Conservation (phyloP, 1,140 invertebrate genomes). For the Diabrotica undecimpunctata region DNA sequence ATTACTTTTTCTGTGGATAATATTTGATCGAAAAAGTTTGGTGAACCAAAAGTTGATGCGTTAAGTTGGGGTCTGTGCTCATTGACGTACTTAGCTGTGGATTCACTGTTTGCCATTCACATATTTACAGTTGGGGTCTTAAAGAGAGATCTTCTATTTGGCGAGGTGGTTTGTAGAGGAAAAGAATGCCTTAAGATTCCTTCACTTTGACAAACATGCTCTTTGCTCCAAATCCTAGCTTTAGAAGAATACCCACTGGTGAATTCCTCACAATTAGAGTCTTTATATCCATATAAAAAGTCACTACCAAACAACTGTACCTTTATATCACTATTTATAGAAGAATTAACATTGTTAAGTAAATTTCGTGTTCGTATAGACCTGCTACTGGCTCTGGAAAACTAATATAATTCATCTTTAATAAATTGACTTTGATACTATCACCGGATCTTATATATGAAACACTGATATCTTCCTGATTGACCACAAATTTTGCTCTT, state of each 20-base stretch:
- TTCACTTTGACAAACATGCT: constrained; percentile 27
- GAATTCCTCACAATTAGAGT: constrained; percentile 45
- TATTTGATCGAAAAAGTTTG: constrained; percentile 43
- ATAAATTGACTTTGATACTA: neutral
- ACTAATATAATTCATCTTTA: constrained; percentile 15
- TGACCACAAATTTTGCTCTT: constrained; percentile 39
- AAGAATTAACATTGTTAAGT: constrained; percentile 18
- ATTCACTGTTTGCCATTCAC: constrained; percentile 30
- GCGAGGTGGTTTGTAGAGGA: constrained; percentile 24
- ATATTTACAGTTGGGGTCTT: constrained; percentile 20
- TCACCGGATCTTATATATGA: neutral
- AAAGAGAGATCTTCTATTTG: constrained; percentile 29
- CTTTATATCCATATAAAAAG: constrained; percentile 34
- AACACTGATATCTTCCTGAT: constrained; percentile 19
- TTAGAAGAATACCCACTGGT: constrained; percentile 46
- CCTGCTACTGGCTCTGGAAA: constrained; percentile 39
- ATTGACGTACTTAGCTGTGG: constrained; percentile 41
- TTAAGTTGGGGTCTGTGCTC: constrained; percentile 57
- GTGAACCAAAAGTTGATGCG: constrained; percentile 50
- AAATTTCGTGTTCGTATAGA: constrained; percentile 32
- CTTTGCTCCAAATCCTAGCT: constrained; percentile 36
- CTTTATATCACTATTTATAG: constrained; percentile 17
- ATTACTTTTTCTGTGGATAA: constrained; percentile 45
- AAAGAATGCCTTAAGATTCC: constrained; percentile 31
- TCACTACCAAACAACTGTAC: constrained; percentile 19